A percentile compares a stretch with the other conserved stretches of the same genome.
Conservation (phyloP, 1,140 invertebrate species). For the Pseudomyrmex concolor region DNA sequence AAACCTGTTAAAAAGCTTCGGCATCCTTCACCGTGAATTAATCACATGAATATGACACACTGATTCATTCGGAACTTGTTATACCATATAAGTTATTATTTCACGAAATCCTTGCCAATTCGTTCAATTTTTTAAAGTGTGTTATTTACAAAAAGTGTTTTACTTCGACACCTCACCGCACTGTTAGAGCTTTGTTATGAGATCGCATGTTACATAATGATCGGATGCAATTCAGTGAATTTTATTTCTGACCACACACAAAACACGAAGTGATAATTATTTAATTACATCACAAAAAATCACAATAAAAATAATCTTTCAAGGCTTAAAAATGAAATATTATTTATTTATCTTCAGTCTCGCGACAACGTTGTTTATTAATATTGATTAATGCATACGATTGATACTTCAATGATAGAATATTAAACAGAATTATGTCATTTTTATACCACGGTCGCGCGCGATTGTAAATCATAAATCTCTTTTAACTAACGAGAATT, state of each 20-base stretch:
- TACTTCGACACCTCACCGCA: not conserved
- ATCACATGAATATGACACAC: not conserved
- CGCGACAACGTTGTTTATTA: too few relatives aligned
- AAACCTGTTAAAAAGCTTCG: not conserved
- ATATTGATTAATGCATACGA: too few relatives aligned
- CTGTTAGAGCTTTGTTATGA: conserved; percentile 12
- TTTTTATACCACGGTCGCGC: too few relatives aligned
- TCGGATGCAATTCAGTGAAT: not conserved
- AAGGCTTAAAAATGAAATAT: too few relatives aligned
- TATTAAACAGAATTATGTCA: too few relatives aligned
- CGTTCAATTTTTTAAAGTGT: not conserved
- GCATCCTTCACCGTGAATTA: conserved; percentile 10
- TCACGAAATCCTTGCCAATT: not conserved
- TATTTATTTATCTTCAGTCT: too few relatives aligned
- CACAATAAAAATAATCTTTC: too few relatives aligned
- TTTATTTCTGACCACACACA: not conserved
- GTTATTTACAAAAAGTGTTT: conserved; percentile 2
- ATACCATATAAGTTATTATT: not conserved
- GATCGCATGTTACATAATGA: not conserved
- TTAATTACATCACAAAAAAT: too few relatives aligned
- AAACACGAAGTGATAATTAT: not conserved
- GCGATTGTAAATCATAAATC: too few relatives aligned
- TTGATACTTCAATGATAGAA: too few relatives aligned
- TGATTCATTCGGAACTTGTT: not conserved
- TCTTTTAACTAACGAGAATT: too few relatives aligned